Evolutionary conservation across 2,888 invertebrate species (phyloP).

Genomic region (Apocheima hispidaria): DNA sequence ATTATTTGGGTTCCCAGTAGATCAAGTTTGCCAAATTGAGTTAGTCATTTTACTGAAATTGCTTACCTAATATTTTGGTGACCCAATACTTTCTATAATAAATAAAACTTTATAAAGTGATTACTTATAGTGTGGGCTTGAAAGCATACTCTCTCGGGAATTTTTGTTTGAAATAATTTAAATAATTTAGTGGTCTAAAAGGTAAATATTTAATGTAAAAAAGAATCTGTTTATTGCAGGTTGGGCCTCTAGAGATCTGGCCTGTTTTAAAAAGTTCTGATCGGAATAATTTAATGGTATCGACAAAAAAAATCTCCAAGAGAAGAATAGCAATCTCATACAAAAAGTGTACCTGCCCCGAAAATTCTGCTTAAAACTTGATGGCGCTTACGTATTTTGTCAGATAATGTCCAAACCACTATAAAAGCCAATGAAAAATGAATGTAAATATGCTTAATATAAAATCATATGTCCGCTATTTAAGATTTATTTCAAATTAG

Average conservation of each 20-base stretch:
- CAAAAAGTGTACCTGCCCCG: too few species aligned
- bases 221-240: not conserved
- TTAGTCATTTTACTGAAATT: not conserved
- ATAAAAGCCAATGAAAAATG: too few species aligned
- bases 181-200: not conserved
- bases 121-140: not conserved
- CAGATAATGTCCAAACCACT: too few species aligned
- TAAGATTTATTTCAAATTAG: too few species aligned
- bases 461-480: too few species aligned
- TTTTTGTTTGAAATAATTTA: not conserved
- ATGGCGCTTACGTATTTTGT: too few species aligned
- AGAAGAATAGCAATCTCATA: too few species aligned
- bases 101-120: too few species aligned
- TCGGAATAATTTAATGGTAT: not conserved
- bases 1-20: not conserved
- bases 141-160: not conserved
- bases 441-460: too few species aligned
- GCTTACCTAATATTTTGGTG: not conserved
- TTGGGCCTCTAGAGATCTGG: not conserved
- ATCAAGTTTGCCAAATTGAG: not conserved
- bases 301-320: too few species aligned
- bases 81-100: not conserved
- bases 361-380: too few species aligned
- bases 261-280: not conserved
- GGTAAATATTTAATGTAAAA: too few species aligned